A percentile compares a stretch with the other conserved stretches of the same genome.
These are phyloP conservation scores for Malurus splendens DNA, from an alignment of 2,797 vertebrate genomes.

Conservation along the genomic window DNA sequence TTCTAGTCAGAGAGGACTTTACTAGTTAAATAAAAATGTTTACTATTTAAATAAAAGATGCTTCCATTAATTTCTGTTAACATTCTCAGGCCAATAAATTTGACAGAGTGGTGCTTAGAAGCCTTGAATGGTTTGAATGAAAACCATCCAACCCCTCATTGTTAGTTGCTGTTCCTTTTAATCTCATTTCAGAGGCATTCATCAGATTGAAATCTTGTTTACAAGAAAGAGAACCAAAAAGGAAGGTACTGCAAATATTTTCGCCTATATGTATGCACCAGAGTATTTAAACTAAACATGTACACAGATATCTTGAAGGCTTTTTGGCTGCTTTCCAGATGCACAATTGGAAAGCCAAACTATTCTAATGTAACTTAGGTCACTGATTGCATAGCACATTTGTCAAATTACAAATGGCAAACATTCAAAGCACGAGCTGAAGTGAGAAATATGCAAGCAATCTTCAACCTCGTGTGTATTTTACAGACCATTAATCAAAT, in stretches of 20 bases:
- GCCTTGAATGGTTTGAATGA: background rate
- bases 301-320: background rate
- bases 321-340: background rate
- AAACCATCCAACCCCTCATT: background rate
- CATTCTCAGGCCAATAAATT: background rate
- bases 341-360: constrained; percentile 6
- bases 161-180: background rate
- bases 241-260: constrained; percentile 4
- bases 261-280: background rate
- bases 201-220: background rate
- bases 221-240: background rate
- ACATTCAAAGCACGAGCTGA: background rate
- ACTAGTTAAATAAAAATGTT: background rate
- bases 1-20: background rate
- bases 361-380: background rate
- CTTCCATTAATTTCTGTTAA: background rate
- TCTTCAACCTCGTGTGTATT: background rate
- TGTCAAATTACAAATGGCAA: constrained; percentile 2
- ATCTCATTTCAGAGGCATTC: background rate
- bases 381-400: background rate
- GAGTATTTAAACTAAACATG: background rate
- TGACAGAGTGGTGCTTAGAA: background rate
- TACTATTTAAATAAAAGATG: background rate
- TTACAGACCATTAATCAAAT: background rate
- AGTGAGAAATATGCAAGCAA: background rate